Base-by-base conservation (phyloP, 2,797 vertebrate species). In the Falco columbarius region DNA sequence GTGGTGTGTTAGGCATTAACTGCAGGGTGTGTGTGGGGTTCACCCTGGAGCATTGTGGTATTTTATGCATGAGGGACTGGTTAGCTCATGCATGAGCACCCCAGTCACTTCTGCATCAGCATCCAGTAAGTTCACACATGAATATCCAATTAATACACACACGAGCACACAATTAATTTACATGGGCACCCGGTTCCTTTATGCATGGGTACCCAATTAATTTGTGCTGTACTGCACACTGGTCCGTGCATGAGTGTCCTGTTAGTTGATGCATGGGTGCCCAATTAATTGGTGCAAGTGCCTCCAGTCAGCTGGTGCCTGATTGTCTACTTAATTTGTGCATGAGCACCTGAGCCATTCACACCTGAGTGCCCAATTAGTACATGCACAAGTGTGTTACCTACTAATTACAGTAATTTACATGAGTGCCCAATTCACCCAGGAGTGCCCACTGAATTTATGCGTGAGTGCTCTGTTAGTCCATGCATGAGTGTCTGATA, bases 371-470 rank as follows among this genome's bases (percentile, higher is more conserved):
- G 38, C 42, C 52, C 77, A 49, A 86, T 94, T 84, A 95, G 77
- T 67, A 24, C 27, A 10, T 24, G 79, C 93, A 91, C 67, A 77
- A 93, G 81, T n/a, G 66, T 72, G 92, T 61, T 87, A 42, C 56
- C 75, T 90, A 61, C 90, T 94, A 68, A 95, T 96, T 67, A 49
- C 90, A 54, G 87, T 81, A 46, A 90, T 95, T 93, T 61, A 82
- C 82, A 44, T 87, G 73, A 91, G 71, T 89, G 85, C 70, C 68
- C 85, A 24, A 30, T 94, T 61, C 32, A 17, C 2, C 5, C 74
- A 47, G 81, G 67, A 76, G 92, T 65, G 90, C 67, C 67, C 82
- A 3, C 63, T n/a, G 47, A 58, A 14, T 17, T 49, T 58, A 29
- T 7, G 3, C 16, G 7, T 44, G 94, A 82, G 65, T 36, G 65